Conservation (phyloP, 1,140 invertebrate genomes). For the Diachasmimorpha longicaudata region DNA sequence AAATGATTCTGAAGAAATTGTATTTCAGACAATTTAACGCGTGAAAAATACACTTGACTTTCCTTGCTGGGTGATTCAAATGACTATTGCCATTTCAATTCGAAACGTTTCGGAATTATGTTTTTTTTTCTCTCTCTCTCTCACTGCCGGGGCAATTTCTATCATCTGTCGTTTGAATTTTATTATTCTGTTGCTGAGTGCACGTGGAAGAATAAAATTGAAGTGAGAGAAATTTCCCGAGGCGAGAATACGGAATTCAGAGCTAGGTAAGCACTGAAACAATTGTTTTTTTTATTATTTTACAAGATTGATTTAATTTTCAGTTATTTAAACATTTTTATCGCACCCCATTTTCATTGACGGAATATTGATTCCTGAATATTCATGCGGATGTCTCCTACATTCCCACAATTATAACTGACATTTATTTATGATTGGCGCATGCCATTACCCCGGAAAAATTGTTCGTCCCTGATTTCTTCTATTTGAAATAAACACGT, state of each 20-base stretch:
- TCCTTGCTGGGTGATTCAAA: background rate
- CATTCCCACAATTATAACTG: background rate
- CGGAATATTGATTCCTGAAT: background rate
- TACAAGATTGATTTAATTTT: too few species aligned
- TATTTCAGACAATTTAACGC: background rate
- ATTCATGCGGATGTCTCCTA: background rate
- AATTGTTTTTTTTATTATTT: too few species aligned
- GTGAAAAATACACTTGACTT: background rate
- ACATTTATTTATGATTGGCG: background rate
- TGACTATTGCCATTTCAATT: too few species aligned
- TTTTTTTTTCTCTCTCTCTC: too few species aligned
- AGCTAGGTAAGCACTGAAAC: too few species aligned
- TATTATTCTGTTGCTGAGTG: background rate
- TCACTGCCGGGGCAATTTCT: background rate
- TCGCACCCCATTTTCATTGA: too few species aligned
- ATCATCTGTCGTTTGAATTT: background rate
- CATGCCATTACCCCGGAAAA: background rate
- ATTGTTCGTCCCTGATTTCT: background rate
- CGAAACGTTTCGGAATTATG: too few species aligned
- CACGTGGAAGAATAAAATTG: too few species aligned
- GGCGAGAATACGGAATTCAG: too few species aligned
- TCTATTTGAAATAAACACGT: background rate
- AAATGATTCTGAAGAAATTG: background rate
- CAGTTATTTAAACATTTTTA: too few species aligned
- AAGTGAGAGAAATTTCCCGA: too few species aligned